Evolutionary conservation across 2,888 invertebrate genomes (phyloP), one percentile per base, ranked within the genome.

Genomic region (Cyclophora albipunctata): DNA sequence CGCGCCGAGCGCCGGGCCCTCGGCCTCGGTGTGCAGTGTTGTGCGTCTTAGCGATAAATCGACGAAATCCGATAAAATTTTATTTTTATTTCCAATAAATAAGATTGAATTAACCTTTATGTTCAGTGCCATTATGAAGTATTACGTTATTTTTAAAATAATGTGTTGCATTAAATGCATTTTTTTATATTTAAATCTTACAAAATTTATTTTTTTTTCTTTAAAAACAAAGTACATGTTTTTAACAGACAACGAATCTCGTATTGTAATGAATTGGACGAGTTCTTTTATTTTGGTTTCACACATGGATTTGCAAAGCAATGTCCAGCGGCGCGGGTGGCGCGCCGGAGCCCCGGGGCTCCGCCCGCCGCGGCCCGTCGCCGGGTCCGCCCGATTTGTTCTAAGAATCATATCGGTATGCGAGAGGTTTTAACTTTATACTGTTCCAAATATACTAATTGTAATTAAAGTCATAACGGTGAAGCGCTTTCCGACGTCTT

Each of bases 91-190:
- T 72, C 66, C 69, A 69, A 64, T 69, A 71, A 67, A 71, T 67
- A 70, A 66, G 66, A 73, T 69, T 63, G 66, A 71, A 68, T 73
- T 67, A 70, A 71, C 65, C 66, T 73, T 77, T 75, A 65, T 78
- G 67, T 84, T 83, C 82, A 80, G 86, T 86, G 86, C 86, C 86
- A 86, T 86, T 84, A 75, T 73, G 76, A 80, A 83, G 82, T 83
- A 83, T 86, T 85, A 80, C 77, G 80, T 84, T 85, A 83, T 84
- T 84, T 86, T 82, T 66, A 78, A 81, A 81, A 81, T 80, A 78
- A 80, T 83, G 78, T 81, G 80, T 81, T 81, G 86, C 86, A 87
- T 87, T 64, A 79, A 81, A 87, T 87, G 86, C 86, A 82, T 81
- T 81, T 79, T 78, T 78, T 75, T 52, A 54, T 54, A 52, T 49